A percentile compares a stretch with the other conserved stretches of the same genome.
These are phyloP conservation scores for Euwallacea similis DNA, from an alignment of 1,140 invertebrate species.

Conservation along the genomic window DNA sequence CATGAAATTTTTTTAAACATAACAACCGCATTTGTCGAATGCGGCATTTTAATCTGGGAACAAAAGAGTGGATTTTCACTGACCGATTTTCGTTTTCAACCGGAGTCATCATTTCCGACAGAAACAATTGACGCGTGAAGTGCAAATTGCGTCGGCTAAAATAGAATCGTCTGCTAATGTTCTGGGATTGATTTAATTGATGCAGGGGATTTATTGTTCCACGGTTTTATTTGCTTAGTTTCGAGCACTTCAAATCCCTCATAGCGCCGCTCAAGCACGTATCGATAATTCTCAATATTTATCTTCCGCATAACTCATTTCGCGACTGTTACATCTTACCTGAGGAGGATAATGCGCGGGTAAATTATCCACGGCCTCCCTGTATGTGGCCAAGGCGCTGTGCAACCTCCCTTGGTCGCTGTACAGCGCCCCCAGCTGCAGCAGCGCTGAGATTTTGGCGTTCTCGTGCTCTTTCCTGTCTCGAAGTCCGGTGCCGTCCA, in stretches of 20 bases:
- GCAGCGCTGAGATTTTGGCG: slow-evolving; percentile 85
- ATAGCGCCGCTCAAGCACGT: too few relatives aligned
- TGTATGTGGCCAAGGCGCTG: slow-evolving; percentile 85
- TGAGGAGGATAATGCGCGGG: slow-evolving; percentile 82
- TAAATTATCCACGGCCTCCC: slow-evolving; percentile 79
- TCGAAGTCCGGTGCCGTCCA: slow-evolving; percentile 85
- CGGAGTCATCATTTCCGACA: slow-evolving; percentile 21
- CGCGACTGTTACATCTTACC: slow-evolving; percentile 54
- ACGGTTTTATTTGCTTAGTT: not conserved
- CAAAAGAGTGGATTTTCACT: slow-evolving; percentile 30
- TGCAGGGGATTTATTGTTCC: not conserved
- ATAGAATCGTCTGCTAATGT: slow-evolving; percentile 6
- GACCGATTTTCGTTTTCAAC: slow-evolving; percentile 21
- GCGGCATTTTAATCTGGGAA: slow-evolving; percentile 22
- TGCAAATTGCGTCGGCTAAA: slow-evolving; percentile 22
- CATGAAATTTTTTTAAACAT: slow-evolving; percentile 26
- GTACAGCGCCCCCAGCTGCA: slow-evolving; percentile 88
- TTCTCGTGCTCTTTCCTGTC: slow-evolving; percentile 88
- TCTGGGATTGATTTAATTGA: slow-evolving; percentile 8
- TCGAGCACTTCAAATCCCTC: not conserved
- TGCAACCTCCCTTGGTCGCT: slow-evolving; percentile 83
- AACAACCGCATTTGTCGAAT: slow-evolving; percentile 21
- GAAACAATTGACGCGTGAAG: slow-evolving; percentile 27
- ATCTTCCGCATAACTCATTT: not conserved
- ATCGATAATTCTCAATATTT: not conserved